Conservation (phyloP, 2,888 invertebrate genomes). For the Bombyx huttoni region DNA sequence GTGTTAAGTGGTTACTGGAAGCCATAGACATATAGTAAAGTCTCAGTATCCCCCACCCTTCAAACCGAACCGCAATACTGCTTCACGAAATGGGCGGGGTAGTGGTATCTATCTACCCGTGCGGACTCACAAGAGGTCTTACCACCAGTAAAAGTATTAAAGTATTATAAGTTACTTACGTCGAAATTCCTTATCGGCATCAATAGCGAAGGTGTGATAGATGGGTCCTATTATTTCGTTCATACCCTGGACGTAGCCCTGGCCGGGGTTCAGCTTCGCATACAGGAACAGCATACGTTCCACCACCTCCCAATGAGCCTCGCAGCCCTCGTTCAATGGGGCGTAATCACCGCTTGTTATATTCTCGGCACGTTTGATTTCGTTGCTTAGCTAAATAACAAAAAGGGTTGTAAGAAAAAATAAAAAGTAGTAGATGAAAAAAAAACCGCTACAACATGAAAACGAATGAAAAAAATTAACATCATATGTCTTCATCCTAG, state of each 20-base stretch:
- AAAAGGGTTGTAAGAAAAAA: constrained; percentile 4
- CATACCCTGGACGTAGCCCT: constrained; percentile 98
- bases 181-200: constrained; percentile 84
- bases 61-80: no score
- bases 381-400: constrained; percentile 77
- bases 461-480: no score
- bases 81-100: no score
- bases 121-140: no score
- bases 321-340: constrained; percentile 89
- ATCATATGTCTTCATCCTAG: no score
- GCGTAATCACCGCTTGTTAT: constrained; percentile 76
- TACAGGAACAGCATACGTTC: constrained; percentile 97
- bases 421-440: background rate
- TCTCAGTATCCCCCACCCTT: no score
- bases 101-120: no score
- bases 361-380: constrained; percentile 75
- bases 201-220: constrained; percentile 96
- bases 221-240: constrained; percentile 99
- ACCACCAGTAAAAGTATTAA: no score
- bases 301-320: constrained; percentile 99
- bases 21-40: no score
- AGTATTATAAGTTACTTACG: constrained; percentile 75
- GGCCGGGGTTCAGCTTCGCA: constrained; percentile 97
- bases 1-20: no score
- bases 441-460: no score